Percentiles rank a stretch among this genome's conserved stretches.
These are phyloP conservation scores for Salvelinus sp. DNA, from an alignment of 2,113 vertebrate species.

Conservation along the genomic window DNA sequence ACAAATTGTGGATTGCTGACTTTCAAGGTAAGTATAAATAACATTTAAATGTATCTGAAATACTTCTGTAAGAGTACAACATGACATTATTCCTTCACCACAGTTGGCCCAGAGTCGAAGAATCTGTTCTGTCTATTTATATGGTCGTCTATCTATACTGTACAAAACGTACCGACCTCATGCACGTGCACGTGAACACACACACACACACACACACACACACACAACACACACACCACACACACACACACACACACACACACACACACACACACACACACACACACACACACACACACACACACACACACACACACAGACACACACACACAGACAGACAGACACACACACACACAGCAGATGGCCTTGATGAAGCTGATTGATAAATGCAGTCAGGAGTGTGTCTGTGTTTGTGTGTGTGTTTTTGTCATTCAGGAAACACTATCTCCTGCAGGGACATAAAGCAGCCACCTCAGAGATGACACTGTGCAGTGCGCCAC, in stretches of 20 bases:
- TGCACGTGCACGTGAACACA: not conserved
- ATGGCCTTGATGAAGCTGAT: constrained; percentile 2
- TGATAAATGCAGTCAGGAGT: constrained; percentile 18
- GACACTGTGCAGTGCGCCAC: constrained; percentile 24
- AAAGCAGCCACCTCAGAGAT: constrained; percentile 36
- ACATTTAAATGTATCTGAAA: too few species aligned
- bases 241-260: not conserved
- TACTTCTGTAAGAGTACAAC: too few species aligned
- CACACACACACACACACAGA: too few species aligned
- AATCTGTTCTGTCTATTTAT: not conserved
- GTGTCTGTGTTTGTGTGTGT: not conserved
- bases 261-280: too few species aligned
- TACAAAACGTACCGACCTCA: not conserved
- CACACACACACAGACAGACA: not conserved
- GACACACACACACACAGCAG: not conserved
- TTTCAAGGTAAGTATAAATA: too few species aligned
- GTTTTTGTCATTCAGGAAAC: constrained; percentile 7
- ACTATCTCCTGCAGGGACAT: constrained; percentile 21
- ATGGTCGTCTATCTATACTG: not conserved
- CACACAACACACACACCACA: too few species aligned
- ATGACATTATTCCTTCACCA: too few species aligned
- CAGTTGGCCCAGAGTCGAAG: not conserved
- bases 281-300: too few species aligned
- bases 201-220: not conserved
- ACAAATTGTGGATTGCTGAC: too few species aligned